Evolutionary conservation across 1,140 invertebrate species (phyloP).

Genomic region (Luehdorfia chinensis): DNA sequence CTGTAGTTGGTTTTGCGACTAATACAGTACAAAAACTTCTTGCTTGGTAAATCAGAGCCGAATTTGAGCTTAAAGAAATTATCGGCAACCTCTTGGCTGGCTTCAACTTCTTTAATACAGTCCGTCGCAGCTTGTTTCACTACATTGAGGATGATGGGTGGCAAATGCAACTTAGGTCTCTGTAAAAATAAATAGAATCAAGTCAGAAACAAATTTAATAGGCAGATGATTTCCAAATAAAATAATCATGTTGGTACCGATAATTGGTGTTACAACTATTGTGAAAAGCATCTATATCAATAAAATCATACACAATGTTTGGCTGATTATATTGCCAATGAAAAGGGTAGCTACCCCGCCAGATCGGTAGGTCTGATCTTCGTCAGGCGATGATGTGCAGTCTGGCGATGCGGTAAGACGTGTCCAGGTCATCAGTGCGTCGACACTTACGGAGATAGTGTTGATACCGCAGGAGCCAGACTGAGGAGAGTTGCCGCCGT

Average conservation of each 20-base stretch:
- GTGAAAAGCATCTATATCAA: not conserved
- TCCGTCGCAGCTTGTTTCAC: not conserved
- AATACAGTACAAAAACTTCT: slow-evolving; percentile 1
- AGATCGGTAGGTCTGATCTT: too few species aligned
- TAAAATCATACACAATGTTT: too few species aligned
- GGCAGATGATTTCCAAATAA: not conserved
- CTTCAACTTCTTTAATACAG: not conserved
- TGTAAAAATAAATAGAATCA: not conserved
- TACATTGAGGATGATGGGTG: not conserved
- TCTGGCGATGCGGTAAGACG: too few species aligned
- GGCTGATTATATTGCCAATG: too few species aligned
- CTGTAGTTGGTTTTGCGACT: not conserved
- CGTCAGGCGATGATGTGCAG: too few species aligned
- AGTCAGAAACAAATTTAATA: not conserved
- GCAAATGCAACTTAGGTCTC: not conserved
- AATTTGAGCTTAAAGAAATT: not conserved
- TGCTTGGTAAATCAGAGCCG: not conserved
- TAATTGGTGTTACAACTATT: not conserved
- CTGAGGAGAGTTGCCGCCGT: too few species aligned
- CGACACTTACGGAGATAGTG: too few species aligned
- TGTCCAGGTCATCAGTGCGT: too few species aligned
- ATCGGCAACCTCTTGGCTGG: not conserved
- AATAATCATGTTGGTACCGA: not conserved
- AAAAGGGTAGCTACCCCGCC: too few species aligned
- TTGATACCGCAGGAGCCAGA: too few species aligned